Base-by-base conservation (phyloP, 1,140 invertebrate species). In the Caligus rogercresseyi region DNA sequence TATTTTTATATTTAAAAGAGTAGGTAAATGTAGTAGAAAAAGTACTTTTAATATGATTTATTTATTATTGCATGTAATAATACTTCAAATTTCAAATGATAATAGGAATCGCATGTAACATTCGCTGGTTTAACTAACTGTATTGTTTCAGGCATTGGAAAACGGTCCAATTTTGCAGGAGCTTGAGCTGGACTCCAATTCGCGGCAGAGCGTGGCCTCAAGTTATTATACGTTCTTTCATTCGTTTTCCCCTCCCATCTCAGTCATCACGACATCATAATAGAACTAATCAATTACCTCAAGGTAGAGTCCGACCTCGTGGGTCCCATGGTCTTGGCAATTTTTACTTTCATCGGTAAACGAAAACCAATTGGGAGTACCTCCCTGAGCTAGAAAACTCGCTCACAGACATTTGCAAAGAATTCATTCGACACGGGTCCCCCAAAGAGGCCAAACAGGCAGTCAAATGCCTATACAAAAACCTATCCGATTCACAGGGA, bases 381-480 rank as follows among this genome's bases (percentile, higher is more conserved):
- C 84, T 83, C 54, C 81, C 80, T 1, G 74, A 81, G 31, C 74
- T 86, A 51, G 81, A 85, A 73, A 79, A 83, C 21, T 76, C 76
- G 62, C 73, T 97, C 69, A 81, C 87, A 20, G 85, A 86, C 1
- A 80, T 90, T 43, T 89, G 92, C 70, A 86, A 88, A 69, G 82
- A 83, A 23, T 86, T 92, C 70, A 84, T 87, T 0, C 82, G 87
- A 68, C 81, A 82, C 21, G 92, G 91, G 2, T 89, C 87, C 1
- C 83, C 88, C 0, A 94, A 94, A 74, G 91, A 97, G 74, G 89
- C 91, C 0, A 98, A 98, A 74, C 89, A 95, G 70, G 89, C 92
- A 3, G 84, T 97, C 25, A 80, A 87, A 65, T 96, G 92, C 75
- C 81, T 97, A 51, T 89, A 81, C 69, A 83, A 86, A 7, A 89